These are phyloP conservation scores for Amblyteles armatorius DNA, from an alignment of 2,888 invertebrate species.

Conservation along the genomic window DNA sequence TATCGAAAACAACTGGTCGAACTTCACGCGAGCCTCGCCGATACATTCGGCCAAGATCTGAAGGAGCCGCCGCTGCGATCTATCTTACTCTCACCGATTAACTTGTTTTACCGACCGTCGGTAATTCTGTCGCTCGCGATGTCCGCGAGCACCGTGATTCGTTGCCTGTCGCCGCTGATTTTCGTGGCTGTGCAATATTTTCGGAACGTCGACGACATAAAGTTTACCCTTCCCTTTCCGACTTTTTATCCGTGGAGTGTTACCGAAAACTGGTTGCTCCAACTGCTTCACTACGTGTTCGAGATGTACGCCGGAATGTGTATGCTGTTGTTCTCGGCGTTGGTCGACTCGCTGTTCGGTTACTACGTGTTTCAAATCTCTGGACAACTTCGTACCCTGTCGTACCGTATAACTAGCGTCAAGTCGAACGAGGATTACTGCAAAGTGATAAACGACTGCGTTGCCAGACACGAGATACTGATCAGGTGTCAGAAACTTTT, in stretches of 20 bases:
- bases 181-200: conserved; percentile 34
- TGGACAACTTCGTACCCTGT: conserved; percentile 70
- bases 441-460: conserved; percentile 57
- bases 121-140: background rate
- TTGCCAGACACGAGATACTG: conserved; percentile 64
- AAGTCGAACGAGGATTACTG: conserved; percentile 51
- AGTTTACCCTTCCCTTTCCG: conserved; percentile 38
- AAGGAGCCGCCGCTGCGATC: conserved; percentile 14
- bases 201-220: conserved; percentile 24
- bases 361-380: conserved; percentile 74
- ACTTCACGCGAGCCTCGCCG: conserved; percentile 43
- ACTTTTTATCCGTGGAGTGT: conserved; percentile 42
- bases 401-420: conserved; percentile 59
- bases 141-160: background rate
- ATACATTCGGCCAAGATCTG: conserved; percentile 30
- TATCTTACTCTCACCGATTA: conserved; percentile 33
- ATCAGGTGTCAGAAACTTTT: conserved; percentile 64
- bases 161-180: conserved; percentile 35
- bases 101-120: conserved; percentile 35
- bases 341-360: conserved; percentile 73
- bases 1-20: conserved; percentile 8
- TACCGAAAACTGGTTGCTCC: conserved; percentile 49
- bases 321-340: conserved; percentile 61
- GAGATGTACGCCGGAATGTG: conserved; percentile 59
- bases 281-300: conserved; percentile 64